Evolutionary conservation across 2,113 vertebrate genomes (phyloP), one percentile per base, ranked within the genome.

Genomic region (Ifrita kowaldi): DNA sequence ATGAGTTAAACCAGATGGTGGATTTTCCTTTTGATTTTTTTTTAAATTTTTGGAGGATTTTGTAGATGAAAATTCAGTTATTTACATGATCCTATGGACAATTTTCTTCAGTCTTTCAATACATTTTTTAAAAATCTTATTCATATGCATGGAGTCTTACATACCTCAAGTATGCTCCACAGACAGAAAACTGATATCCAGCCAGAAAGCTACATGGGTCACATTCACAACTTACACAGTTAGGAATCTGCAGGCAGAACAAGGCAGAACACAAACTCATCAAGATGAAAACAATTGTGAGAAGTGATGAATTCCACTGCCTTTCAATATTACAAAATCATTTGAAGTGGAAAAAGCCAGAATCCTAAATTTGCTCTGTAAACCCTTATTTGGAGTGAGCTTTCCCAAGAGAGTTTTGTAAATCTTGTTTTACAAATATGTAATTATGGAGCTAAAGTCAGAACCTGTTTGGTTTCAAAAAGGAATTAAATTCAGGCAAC

Each of bases 281-380:
- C 59, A 71, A 89, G 84, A 87, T 32, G 32, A 79, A 95, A 95
- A 95, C 20, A 90, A 69, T 88, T 84, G 60, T 33, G 60, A 88
- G 85, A 56, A 90, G 32, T 80, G 33, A 46, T 91, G 16, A 82
- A 74, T 82, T 62, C 32, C 27, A 12, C 64, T 30, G 16, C 7
- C 17, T 82, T 89, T 87, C 68, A 92, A 63, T 56, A 88, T 39
- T 39, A 64, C 9, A 35, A 79, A 93, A 69, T 53, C 18, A 90
- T 88, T 81, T 32, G 16, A 60, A 80, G 13, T 27, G 24, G 16
- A 64, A 70, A 83, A 46, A 32, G 62, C 17, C 26, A 9, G 35
- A 80, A 42, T 57, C 32, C 30, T 68, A 44, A 32, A 32, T 19
- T 56, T 86, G 37, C 10, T 73, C n/a, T 32, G 15, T 55, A 35